Evolutionary conservation across 2,797 vertebrate genomes (phyloP).

Genomic region (Phalanger gymnotis): DNA sequence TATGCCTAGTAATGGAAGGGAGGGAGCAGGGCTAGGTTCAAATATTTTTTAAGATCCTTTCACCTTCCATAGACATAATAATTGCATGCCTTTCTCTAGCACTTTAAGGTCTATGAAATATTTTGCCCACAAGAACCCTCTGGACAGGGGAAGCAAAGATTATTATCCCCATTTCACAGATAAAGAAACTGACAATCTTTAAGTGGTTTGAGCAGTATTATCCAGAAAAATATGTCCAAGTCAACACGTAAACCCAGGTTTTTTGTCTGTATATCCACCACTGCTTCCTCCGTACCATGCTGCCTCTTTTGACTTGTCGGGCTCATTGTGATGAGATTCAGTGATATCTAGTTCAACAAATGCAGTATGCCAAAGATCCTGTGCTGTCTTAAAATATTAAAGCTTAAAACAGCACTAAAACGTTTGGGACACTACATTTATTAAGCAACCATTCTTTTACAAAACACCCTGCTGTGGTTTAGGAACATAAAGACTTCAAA

Average conservation of each 20-base stretch:
- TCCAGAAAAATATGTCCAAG: neutral
- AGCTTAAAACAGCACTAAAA: neutral
- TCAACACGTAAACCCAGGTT: neutral
- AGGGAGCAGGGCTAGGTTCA: neutral
- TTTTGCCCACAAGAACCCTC: neutral
- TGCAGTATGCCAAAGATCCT: neutral
- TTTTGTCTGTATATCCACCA: neutral
- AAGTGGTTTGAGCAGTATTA: neutral
- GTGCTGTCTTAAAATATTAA: neutral
- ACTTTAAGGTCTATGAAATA: neutral
- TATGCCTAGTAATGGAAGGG: neutral
- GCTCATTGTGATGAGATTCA: neutral
- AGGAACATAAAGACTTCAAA: neutral
- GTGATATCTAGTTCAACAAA: neutral
- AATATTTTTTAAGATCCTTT: constrained; percentile 13
- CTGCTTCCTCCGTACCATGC: neutral
- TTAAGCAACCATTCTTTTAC: neutral
- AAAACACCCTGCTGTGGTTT: neutral
- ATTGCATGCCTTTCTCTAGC: neutral
- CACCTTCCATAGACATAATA: neutral
- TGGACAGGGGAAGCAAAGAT: neutral
- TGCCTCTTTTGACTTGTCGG: neutral
- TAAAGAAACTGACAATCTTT: neutral
- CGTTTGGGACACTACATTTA: neutral
- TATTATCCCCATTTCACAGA: neutral